A percentile compares a stretch with the other conserved stretches of the same genome.
Evolutionary conservation across 2,888 invertebrate species (phyloP).

Genomic region (Halictus quadricinctus): DNA sequence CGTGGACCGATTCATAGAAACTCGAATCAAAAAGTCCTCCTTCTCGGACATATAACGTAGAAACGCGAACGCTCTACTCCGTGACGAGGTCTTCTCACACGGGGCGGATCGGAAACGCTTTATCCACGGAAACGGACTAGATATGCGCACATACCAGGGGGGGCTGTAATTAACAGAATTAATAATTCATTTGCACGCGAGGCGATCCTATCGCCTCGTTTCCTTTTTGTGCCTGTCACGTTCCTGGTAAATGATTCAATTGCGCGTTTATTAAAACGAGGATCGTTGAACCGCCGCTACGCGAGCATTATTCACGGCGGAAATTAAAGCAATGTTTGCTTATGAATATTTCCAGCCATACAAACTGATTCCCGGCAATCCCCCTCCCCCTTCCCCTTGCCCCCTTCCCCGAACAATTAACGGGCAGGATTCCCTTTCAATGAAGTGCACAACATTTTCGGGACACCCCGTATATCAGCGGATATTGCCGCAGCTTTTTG

Average conservation of each 20-base stretch:
- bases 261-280: background rate
- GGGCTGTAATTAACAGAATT: slow-evolving; percentile 25
- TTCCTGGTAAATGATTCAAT: slow-evolving; percentile 16
- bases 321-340: slow-evolving; percentile 3
- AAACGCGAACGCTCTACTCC: background rate
- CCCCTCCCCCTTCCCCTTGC: too few relatives aligned
- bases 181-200: slow-evolving; percentile 22
- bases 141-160: too few relatives aligned
- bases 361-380: background rate
- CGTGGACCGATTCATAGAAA: too few relatives aligned
- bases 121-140: slow-evolving; percentile 11
- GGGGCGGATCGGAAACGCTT: background rate
- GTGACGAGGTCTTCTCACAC: background rate
- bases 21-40: too few relatives aligned
- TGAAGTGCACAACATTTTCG: too few relatives aligned
- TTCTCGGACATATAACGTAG: background rate
- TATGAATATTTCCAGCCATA: background rate
- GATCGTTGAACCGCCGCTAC: background rate
- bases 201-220: slow-evolving; percentile 15
- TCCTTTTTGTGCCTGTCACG: slow-evolving; percentile 5
- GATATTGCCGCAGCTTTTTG: background rate
- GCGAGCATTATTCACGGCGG: background rate
- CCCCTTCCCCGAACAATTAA: background rate
- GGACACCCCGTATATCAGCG: too few relatives aligned
- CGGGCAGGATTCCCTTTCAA: background rate